Conservation (phyloP, 2,797 vertebrate species). For the Lagorchestes hirsutus region DNA sequence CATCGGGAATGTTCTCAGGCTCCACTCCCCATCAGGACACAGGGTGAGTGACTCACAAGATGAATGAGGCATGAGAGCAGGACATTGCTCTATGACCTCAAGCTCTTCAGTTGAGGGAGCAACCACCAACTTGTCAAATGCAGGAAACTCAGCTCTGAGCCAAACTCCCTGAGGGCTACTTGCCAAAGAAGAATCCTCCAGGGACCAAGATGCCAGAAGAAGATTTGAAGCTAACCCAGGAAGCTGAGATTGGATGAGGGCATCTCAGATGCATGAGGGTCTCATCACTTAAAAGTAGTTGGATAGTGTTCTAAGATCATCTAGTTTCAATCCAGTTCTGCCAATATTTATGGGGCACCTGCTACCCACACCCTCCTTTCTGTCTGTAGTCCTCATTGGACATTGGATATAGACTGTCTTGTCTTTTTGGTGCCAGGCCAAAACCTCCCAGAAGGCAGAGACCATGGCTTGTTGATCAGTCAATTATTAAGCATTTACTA, state of each 20-base stretch:
- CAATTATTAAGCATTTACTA: neutral
- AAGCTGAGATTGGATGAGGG: neutral
- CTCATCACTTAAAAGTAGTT: neutral
- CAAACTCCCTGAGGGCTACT: neutral
- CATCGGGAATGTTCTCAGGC: neutral
- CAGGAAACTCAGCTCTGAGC: neutral
- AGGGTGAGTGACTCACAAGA: conserved; percentile 10
- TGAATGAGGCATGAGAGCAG: neutral
- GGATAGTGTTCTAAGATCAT: neutral
- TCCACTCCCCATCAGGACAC: neutral
- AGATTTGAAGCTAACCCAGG: neutral
- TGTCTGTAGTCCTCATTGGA: neutral
- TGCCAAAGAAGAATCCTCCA: neutral
- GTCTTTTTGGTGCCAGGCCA: neutral
- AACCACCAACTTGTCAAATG: neutral
- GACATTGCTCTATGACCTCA: neutral
- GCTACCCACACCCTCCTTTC: neutral
- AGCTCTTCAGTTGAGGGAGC: neutral
- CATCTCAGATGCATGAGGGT: neutral
- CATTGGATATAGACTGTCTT: neutral
- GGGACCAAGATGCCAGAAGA: neutral
- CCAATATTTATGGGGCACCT: neutral
- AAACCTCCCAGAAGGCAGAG: neutral
- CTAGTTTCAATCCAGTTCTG: neutral
- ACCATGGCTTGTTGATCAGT: neutral